Evolutionary conservation across 2,888 invertebrate genomes (phyloP), one percentile per base, ranked within the genome.

Genomic region (Neuroscelio doddi): DNA sequence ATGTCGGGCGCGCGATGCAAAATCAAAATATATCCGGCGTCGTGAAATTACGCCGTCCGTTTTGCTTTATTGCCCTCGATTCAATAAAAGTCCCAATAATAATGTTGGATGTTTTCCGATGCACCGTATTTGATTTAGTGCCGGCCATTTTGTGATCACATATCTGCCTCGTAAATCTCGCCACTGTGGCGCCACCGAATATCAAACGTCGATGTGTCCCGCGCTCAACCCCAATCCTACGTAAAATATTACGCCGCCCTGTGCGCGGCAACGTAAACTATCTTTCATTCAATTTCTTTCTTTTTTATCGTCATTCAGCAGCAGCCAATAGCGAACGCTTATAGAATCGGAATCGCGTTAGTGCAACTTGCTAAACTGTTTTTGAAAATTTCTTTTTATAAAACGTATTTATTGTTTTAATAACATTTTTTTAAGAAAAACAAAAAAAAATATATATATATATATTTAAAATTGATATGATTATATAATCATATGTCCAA

Each of bases 61-160:
- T 78, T 75, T 75, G 75, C 76, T 73, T 76, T 74, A 74, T 76
- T 72, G 74, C 74, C 69, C 69, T 62, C 72, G 72, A 78, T 81
- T 80, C 84, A 83, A 84, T 84, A 84, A 84, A 84, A 84, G 84
- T 84, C 83, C 83, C 82, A 84, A 84, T 84, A 84, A 84, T 84
- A 84, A 84, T 84, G 84, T 83, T 81, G 82, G 81, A 82, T 83
- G 83, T 84, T 84, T 84, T 83, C 84, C 83, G 80, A 83, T 83
- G 83, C 84, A 80, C 79, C 80, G 73, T 69, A 81, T 83, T 84
- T 84, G 84, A 84, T 84, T 84, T 84, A 84, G 81, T 83, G 81
- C 79, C 80, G 82, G 84, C 83, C 84, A 84, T 84, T 84, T 84
- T 84, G 84, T 79, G 84, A 84, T 84, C 83, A 81, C 84, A 83